phyloP scores from a whole-genome alignment of 2,888 invertebrate species.

The Bellardia bayeri region DNA sequence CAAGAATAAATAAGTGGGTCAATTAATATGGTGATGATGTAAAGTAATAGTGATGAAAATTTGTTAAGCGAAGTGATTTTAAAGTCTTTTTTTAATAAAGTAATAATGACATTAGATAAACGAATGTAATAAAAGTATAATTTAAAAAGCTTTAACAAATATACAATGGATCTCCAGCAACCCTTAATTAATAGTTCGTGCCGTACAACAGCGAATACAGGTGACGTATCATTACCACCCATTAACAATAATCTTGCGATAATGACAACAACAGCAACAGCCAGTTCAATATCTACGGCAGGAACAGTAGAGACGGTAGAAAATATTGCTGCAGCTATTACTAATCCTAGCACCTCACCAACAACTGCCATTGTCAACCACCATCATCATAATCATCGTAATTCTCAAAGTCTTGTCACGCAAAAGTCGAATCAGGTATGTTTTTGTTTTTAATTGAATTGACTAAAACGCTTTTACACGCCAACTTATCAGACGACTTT shows the following conservation, averaged over 20 bases:
- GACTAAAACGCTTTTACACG: background rate
- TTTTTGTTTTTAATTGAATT: constrained; percentile 27
- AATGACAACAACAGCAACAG: constrained; percentile 18
- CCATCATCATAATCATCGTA: constrained; percentile 72
- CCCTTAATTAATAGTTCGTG: constrained; percentile 23
- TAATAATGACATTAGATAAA: background rate
- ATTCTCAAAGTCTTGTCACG: constrained; percentile 71
- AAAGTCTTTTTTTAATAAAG: background rate
- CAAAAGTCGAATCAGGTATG: constrained; percentile 77
- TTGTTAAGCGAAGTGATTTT: background rate
- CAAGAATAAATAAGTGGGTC: too few relatives aligned
- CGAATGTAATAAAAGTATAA: background rate
- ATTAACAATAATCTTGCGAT: constrained; percentile 16
- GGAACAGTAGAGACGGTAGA: constrained; percentile 13
- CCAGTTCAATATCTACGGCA: constrained; percentile 32
- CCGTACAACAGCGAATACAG: constrained; percentile 19
- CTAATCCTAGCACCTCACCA: constrained; percentile 70
- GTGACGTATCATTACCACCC: constrained; percentile 21
- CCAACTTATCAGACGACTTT: constrained; percentile 22
- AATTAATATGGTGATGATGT: too few relatives aligned
- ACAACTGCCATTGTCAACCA: constrained; percentile 70
- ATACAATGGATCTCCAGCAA: constrained; percentile 56
- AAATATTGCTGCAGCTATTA: constrained; percentile 31
- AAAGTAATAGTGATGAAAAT: background rate
- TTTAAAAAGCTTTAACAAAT: background rate